Base-by-base conservation (phyloP, 2,888 invertebrate genomes). In the Unio delphinus region DNA sequence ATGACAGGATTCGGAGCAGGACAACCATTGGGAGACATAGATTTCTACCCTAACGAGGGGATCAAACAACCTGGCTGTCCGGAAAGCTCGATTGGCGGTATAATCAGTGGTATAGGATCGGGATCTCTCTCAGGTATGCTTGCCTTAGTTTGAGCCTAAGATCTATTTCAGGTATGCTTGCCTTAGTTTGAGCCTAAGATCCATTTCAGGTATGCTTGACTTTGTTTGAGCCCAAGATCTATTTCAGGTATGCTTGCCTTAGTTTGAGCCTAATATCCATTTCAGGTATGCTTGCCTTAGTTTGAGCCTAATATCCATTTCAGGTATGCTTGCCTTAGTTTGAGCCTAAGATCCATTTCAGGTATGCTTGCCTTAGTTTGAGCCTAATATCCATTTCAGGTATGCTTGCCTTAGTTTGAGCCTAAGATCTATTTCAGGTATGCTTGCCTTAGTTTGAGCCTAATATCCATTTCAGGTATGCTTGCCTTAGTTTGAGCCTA, bases 31-130 rank as follows among this genome's bases (percentile, higher is more conserved):
- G 86, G 86, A 11, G 76, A 85, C 65, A 70, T 83, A 8, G 86
- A 86, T 67, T 85, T 85, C 64, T 86, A 84, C 65, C 86, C 86
- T 6, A 86, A 86, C 72, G 85, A 82, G 11, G 86, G 85, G 0
- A 71, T 76, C 26, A 72, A 80, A 58, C 86, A 86, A 70, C 85
- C 86, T 4, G 85, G 84, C 3, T 85, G 86, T 66, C 70, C 65
- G 3, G 83, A 85, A 62, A 65, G 71, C 34, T 74, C 79, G 0
- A 34, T 76, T 15, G 69, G 55, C 4, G 76, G 80, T 34, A 75
- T 69, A 3, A 59, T 69, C 23, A 17, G 30, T 30, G 30, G n/a
- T 15, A 11, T 58, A 23, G 58, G 58, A 58, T 58, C 26, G 8
- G 58, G n/a, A 58, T 23, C 58, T 26, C 18, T 45, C 15, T 45